Base-by-base conservation (phyloP, 2,113 vertebrate species). In the Laterallus jamaicensis region DNA sequence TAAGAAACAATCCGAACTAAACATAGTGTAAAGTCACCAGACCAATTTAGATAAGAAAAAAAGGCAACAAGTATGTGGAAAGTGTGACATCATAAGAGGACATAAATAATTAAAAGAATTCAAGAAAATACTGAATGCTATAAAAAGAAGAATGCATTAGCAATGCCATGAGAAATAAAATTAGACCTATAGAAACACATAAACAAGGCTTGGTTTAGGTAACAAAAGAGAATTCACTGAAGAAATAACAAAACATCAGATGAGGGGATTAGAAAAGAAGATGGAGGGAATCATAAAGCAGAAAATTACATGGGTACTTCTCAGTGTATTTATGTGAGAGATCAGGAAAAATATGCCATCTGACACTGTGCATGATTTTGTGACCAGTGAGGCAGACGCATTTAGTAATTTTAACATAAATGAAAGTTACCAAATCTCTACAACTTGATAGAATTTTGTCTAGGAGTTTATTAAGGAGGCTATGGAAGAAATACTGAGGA, bases 11-110 rank as follows among this genome's bases (percentile, higher is more conserved):
- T 79, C 32, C 31, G 85, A n/a, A 58, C 44, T 91, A 74, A 95
- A 85, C 20, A 37, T 20, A 73, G 5, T 40, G 19, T 75, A 89
- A 93, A 90, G 86, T 89, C 66, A 73, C 66, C 66, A 47, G 40
- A 62, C 28, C 22, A 26, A 50, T 89, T 95, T 69, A 92, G 42
- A 60, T 13, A 71, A 52, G 47, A 88, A 82, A 74, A 88, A 78
- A 90, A 96, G 55, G 69, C 31, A 95, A 76, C 24, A 79, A 60
- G 47, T 92, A 21, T 78, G 44, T 89, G 58, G 82, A 82, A 92
- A 86, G 12, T 89, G 69, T 44, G 82, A 69, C 22, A 86, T 40
- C 44, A 92, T 37, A 71, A 95, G 14, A 92, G 29, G 5, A 68
- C 15, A 88, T 82, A 82, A 93, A 89, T 82, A 44, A 92, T 66